These are phyloP conservation scores for Petromus typicus DNA, from an alignment of 2,113 vertebrate species.

Conservation along the genomic window DNA sequence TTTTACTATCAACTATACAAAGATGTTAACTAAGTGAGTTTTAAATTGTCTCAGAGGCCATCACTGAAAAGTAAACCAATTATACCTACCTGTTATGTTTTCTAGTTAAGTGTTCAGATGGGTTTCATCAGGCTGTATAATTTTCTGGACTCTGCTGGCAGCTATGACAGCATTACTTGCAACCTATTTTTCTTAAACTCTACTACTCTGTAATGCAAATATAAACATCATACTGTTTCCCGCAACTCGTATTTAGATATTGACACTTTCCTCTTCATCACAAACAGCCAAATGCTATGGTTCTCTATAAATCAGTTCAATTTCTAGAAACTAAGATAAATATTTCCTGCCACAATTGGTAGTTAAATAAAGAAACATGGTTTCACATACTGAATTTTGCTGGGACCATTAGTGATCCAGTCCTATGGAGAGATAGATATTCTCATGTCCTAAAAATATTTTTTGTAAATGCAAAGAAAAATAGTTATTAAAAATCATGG, in stretches of 20 bases:
- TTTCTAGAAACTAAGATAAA: constrained; percentile 42
- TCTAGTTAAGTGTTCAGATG: background rate
- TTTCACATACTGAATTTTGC: background rate
- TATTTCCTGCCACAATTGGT: background rate
- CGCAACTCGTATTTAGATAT: background rate
- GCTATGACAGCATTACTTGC: background rate
- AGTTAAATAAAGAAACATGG: background rate
- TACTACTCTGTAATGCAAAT: background rate
- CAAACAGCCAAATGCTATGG: background rate
- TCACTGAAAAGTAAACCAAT: background rate
- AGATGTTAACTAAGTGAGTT: background rate
- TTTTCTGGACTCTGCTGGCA: background rate
- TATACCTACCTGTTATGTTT: background rate
- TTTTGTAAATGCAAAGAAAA: background rate
- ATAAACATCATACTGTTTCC: background rate
- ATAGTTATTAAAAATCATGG: background rate
- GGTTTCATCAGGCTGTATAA: background rate
- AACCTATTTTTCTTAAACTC: background rate
- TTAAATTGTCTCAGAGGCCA: background rate
- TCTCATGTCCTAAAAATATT: background rate
- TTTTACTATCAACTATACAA: background rate
- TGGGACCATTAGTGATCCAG: background rate
- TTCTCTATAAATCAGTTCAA: background rate
- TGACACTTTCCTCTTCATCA: background rate
- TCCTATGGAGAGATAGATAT: background rate